Evolutionary conservation across 2,888 invertebrate genomes (phyloP), one percentile per base, ranked within the genome.

Genomic region (Carterocephalus palaemon): DNA sequence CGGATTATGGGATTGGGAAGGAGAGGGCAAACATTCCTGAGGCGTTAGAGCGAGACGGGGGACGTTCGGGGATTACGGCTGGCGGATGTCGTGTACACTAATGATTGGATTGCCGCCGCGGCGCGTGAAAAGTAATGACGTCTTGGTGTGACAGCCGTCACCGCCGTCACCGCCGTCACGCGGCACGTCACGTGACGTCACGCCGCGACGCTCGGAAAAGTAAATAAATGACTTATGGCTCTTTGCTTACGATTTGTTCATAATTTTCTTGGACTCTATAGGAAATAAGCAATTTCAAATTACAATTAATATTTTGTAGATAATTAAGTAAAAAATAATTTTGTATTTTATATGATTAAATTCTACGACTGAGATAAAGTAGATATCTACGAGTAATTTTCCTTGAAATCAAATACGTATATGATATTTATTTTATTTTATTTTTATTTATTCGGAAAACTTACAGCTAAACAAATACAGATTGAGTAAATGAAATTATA

Each of bases 31-130:
- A 7, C 1, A 4, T 1, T 5, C 2, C 3, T 6, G 22, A 9
- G 16, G 5, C 5, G 36, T 28, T 15, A 9, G 39, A 40, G 15
- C 34, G 31, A 20, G 43, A 36, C 4, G 15, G n/a, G 12, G 5
- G 34, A 20, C 29, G 22, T 13, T 42, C 34, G 20, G 12, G 42
- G 42, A 42, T 42, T 42, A 42, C 28, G 24, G 26, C 8, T 40
- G 48, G 32, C 46, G 56, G 46, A 43, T 47, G 55, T 51, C 48
- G 49, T 46, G 52, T 28, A 22, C 52, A 46, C 50, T 57, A 56
- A 54, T 53, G 57, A 56, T 46, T 43, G 43, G 37, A 31, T 37
- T 37, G 29, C 31, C 31, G 37, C 23, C 31, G 19, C 6, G 29
- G 29, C 34, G 34, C 19, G 5, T 10, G 26, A 31, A 17, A 26